phyloP scores from a whole-genome alignment of 1,140 invertebrate genomes.

The Hyposmocoma kahamanoa region DNA sequence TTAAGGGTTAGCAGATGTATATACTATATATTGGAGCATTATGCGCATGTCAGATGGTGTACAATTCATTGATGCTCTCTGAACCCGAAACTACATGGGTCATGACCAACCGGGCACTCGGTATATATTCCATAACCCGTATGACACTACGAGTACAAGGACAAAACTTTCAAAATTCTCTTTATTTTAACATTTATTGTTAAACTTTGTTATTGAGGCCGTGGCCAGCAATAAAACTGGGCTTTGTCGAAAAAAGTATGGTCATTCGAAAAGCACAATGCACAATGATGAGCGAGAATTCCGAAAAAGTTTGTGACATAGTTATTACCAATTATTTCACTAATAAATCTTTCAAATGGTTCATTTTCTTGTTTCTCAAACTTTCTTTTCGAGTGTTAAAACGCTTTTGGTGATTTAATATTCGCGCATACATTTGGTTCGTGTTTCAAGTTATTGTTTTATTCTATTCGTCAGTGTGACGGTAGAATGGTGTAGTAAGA shows the following conservation, averaged over 20 bases:
- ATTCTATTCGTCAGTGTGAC: constrained; percentile 19
- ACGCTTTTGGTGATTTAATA: background rate
- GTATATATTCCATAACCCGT: constrained; percentile 22
- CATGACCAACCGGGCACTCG: constrained; percentile 27
- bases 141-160: constrained; percentile 9
- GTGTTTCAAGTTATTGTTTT: background rate
- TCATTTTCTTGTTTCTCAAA: too few relatives aligned
- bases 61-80: constrained; percentile 42
- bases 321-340: constrained; percentile 21
- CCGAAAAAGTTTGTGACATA: constrained; percentile 4
- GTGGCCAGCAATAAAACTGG: background rate
- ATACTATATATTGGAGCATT: constrained; percentile 37
- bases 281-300: constrained; percentile 1
- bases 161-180: background rate
- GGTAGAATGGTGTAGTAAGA: constrained; percentile 29
- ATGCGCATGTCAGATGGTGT: constrained; percentile 50
- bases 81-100: constrained; percentile 53
- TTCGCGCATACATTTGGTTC: constrained; percentile 15
- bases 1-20: constrained; percentile 64
- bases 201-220: background rate
- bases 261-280: background rate
- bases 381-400: too few relatives aligned
- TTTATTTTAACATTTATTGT: too few relatives aligned
- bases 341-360: constrained; percentile 19
- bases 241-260: background rate